Conservation (phyloP, 2,797 vertebrate genomes). For the Lepidocolaptes lacrymiger region DNA sequence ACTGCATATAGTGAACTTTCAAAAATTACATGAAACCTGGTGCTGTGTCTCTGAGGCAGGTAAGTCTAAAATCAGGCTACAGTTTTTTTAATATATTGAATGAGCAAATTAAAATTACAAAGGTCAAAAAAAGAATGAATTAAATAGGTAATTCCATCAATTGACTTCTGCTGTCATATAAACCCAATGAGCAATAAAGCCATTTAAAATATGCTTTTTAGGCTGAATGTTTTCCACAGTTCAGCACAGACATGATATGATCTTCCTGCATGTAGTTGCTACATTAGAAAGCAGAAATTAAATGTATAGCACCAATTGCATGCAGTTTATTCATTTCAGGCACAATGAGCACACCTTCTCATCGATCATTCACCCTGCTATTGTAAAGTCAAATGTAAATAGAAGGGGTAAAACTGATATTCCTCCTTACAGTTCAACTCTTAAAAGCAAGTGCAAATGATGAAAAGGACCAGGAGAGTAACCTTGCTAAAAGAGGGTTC, state of each 20-base stretch:
- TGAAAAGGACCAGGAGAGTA: conserved; percentile 22
- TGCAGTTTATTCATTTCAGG: not conserved
- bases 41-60: not conserved
- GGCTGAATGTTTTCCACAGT: not conserved
- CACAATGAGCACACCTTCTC: not conserved
- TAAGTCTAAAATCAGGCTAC: not conserved
- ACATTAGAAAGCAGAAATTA: conserved; percentile 1
- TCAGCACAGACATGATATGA: not conserved
- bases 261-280: not conserved
- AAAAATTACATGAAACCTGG: not conserved
- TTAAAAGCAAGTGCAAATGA: conserved; percentile 17
- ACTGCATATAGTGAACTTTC: not conserved
- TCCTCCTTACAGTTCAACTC: not conserved
- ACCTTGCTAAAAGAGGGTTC: conserved; percentile 52
- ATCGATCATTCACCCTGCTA: conserved; percentile 4
- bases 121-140: not conserved
- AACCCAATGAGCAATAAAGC: not conserved
- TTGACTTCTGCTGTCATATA: not conserved
- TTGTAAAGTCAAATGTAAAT: not conserved
- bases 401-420: not conserved
- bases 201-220: not conserved
- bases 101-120: not conserved
- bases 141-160: not conserved
- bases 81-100: not conserved
- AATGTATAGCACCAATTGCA: not conserved